A percentile compares a stretch with the other conserved stretches of the same genome.
These are phyloP conservation scores for Drosophila sp. DNA, from an alignment of 1,140 invertebrate genomes.

Conservation along the genomic window DNA sequence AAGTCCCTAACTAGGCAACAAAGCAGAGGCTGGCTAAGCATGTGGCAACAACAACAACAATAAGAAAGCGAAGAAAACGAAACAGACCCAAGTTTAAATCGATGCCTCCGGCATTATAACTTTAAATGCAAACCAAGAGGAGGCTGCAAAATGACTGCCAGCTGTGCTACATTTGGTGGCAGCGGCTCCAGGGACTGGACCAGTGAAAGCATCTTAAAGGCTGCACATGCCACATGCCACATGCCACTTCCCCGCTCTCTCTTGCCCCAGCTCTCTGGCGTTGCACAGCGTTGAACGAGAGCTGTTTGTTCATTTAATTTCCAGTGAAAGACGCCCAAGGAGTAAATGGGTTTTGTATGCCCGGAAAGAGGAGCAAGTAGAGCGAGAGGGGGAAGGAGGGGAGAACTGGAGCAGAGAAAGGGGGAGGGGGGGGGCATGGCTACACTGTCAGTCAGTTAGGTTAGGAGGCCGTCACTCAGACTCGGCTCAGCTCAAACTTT, in stretches of 20 bases:
- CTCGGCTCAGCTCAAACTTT: conserved; percentile 61
- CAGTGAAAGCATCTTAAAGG: conserved; percentile 34
- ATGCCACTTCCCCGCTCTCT: neutral
- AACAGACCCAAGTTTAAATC: conserved; percentile 17
- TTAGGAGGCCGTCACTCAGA: conserved; percentile 54
- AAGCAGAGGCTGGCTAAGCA: conserved; percentile 39
- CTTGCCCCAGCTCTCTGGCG: conserved; percentile 7
- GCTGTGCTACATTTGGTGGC: conserved; percentile 64
- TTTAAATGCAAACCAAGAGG: conserved; percentile 72
- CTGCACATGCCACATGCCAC: conserved; percentile 57
- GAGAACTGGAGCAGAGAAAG: neutral
- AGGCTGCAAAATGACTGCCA: conserved; percentile 63
- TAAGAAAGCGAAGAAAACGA: neutral
- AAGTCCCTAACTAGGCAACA: conserved; percentile 48
- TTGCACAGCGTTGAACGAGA: conserved; percentile 61
- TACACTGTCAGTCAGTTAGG: conserved; percentile 36
- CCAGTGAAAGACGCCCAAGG: conserved; percentile 46
- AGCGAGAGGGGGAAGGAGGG: neutral
- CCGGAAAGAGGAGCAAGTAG: neutral
- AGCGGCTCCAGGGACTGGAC: conserved; percentile 21
- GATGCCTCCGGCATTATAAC: conserved; percentile 56
- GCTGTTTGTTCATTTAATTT: conserved; percentile 77
- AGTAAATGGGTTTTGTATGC: conserved; percentile 53
- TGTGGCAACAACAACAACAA: conserved; percentile 22
- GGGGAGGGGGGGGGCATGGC: conserved; percentile 13